Evolutionary conservation across 2,797 vertebrate species (phyloP).

Genomic region (Morus bassanus): DNA sequence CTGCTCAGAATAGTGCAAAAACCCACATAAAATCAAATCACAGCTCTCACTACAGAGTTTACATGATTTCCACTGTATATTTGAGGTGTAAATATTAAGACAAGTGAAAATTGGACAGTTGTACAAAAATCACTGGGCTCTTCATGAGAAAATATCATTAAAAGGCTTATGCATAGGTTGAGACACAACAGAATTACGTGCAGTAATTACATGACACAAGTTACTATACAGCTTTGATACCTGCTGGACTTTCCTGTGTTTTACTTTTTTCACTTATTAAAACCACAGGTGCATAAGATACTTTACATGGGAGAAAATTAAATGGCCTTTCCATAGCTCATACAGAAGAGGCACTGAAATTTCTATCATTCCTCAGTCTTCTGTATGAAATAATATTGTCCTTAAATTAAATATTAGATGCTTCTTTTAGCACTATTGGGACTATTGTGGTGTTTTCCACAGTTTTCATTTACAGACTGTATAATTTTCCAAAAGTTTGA

Average conservation of each 20-base stretch:
- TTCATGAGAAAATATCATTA: neutral
- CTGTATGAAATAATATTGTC: neutral
- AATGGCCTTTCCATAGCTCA: neutral
- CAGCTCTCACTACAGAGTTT: neutral
- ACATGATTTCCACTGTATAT: neutral
- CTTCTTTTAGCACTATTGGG: neutral
- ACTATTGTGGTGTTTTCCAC: neutral
- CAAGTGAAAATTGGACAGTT: neutral
- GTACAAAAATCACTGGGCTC: neutral
- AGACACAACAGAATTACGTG: neutral
- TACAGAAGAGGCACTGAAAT: neutral
- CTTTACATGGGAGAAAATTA: neutral
- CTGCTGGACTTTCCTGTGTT: neutral
- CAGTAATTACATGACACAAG: neutral
- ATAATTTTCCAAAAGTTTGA: neutral
- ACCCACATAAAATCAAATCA: accelerated
- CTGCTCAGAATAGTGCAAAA: neutral
- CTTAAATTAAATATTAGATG: neutral
- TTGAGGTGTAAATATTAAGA: neutral
- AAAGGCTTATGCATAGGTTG: neutral
- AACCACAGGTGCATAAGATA: neutral
- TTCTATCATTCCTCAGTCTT: neutral
- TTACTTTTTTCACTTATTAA: neutral
- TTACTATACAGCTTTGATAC: neutral
- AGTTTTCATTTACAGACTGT: neutral